A percentile compares a stretch with the other conserved stretches of the same genome.
Conservation (phyloP, 2,797 vertebrate genomes). For the Mormyrops boulengeri region DNA sequence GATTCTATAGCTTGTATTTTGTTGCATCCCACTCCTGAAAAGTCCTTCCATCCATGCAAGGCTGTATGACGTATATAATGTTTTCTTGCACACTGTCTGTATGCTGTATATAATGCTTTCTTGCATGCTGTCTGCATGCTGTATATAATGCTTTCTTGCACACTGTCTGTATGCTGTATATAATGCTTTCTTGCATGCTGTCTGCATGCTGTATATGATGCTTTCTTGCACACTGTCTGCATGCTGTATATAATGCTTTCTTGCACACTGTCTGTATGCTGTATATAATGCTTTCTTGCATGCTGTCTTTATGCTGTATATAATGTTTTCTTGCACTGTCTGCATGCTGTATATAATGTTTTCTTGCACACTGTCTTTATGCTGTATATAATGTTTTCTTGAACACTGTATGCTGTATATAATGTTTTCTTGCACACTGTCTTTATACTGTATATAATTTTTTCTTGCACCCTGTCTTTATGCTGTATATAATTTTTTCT, state of each 20-base stretch:
- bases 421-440: too few relatives aligned
- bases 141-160: background rate
- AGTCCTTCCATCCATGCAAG: background rate
- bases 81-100: background rate
- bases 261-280: background rate
- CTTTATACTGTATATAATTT: too few relatives aligned
- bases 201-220: background rate
- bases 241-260: background rate
- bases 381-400: too few relatives aligned
- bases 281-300: too few relatives aligned
- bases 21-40: background rate
- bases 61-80: background rate
- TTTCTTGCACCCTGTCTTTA: too few relatives aligned
- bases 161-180: background rate
- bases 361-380: too few relatives aligned
- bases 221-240: background rate
- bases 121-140: background rate
- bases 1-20: background rate
- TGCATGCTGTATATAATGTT: too few relatives aligned
- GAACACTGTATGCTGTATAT: too few relatives aligned
- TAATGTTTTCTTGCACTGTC: too few relatives aligned
- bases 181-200: background rate
- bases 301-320: too few relatives aligned
- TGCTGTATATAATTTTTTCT: background rate
- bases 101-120: background rate